These are phyloP conservation scores for Athripsodes cinereus DNA, from an alignment of 2,888 invertebrate genomes.

Conservation along the genomic window DNA sequence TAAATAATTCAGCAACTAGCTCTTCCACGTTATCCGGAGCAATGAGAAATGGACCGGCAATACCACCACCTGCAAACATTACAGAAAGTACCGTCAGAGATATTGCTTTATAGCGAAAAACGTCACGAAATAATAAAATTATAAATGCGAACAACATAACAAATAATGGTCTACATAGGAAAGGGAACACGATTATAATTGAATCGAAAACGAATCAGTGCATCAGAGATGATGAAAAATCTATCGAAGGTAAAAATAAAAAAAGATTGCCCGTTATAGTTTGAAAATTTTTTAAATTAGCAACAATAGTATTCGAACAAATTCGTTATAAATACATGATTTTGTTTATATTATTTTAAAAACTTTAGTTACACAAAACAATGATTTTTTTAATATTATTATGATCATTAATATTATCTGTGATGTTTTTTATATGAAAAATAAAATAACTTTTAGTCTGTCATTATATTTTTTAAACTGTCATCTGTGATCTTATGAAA, in stretches of 20 bases:
- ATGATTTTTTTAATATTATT: neutral
- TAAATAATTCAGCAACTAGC: slow-evolving; percentile 15
- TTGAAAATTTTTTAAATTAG: neutral
- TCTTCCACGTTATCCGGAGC: slow-evolving; percentile 5
- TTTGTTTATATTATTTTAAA: slow-evolving; percentile 1
- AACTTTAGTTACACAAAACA: no score
- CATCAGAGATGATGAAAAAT: neutral
- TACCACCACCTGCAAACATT: slow-evolving; percentile 15
- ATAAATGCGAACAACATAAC: neutral
- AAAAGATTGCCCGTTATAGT: slow-evolving; percentile 24
- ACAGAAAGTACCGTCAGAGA: slow-evolving; percentile 21
- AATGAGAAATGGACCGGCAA: slow-evolving; percentile 21
- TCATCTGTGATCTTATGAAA: no score
- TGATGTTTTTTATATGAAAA: no score
- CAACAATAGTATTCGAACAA: neutral
- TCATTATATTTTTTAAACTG: no score
- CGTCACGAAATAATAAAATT: neutral
- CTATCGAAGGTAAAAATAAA: slow-evolving; percentile 9
- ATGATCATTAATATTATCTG: neutral
- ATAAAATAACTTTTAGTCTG: no score
- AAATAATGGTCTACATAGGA: neutral
- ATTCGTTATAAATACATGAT: neutral
- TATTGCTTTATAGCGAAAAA: slow-evolving; percentile 26
- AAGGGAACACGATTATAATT: slow-evolving; percentile 2
- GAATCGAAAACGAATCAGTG: slow-evolving; percentile 1